Evolutionary conservation across 2,797 vertebrate genomes (phyloP), one percentile per base, ranked within the genome.

Genomic region (Jordanella pulchra): DNA sequence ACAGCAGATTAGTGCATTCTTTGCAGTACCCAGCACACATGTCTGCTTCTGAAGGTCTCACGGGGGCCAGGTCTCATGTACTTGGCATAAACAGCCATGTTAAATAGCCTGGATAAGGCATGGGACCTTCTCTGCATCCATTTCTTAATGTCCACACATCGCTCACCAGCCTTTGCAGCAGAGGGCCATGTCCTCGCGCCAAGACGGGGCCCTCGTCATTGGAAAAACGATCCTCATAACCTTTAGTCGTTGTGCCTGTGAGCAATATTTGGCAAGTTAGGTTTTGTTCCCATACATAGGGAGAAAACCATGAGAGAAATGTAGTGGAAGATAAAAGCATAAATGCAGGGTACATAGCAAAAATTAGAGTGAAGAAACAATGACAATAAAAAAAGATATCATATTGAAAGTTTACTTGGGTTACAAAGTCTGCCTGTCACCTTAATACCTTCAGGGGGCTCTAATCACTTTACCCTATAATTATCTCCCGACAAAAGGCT

Each of bases 1-100:
- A 96, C 95, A 95, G 90, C 94, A 96, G 96, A 96, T 96, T 95
- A 96, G 94, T 93, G 90, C 93, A 95, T 95, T 96, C 95, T 96
- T 95, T 92, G 94, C 93, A 92, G 94, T 93, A 94, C 93, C 93
- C 92, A 90, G 94, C 94, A 95, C 94, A 95, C 94, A 95, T 94
- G 95, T 95, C 92, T 92, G 93, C 93, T 75, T 94, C 92, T 94
- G 76, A 95, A 94, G 93, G 94, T 96, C 95, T 95, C 93, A 90
- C 65, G 87, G 92, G 60, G 92, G 92, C 91, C 77, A 85, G 91
- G 83, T 87, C 93, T 89, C 89, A 82, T 91, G 56, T 51, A 92
- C 81, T 87, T 93, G 92, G 88, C 90, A 91, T 85, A 89, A 88
- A 79, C 77, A 89, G 83, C 85, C 74, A 85, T 92, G 95, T 94